Percentiles rank a stretch among this genome's conserved stretches.
Conservation (phyloP, 1,140 invertebrate species). For the Acyrthosiphon pisum region DNA sequence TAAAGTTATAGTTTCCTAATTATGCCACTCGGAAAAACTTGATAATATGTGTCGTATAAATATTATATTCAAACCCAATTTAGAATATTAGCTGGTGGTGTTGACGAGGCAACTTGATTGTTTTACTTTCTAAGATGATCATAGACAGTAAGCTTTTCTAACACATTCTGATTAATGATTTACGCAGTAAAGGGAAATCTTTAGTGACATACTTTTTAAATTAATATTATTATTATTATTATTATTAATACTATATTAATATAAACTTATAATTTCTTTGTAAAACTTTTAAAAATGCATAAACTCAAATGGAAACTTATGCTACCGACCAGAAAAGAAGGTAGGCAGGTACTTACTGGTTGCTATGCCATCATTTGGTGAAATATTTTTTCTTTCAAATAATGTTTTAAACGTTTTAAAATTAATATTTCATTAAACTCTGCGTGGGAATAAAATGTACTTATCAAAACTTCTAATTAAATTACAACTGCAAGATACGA, state of each 20-base stretch:
- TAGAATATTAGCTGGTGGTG: neutral
- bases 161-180: neutral
- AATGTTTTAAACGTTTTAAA: neutral
- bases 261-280: neutral
- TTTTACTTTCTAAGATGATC: neutral
- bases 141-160: neutral
- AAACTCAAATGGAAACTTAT: neutral
- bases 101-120: neutral
- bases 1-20: neutral
- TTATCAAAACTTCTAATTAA: neutral
- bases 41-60: neutral
- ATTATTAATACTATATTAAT: neutral
- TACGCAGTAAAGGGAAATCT: neutral
- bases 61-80: neutral
- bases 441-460: neutral
- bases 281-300: neutral
- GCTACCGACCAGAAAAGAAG: neutral
- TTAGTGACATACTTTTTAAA: neutral
- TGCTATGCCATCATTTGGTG: neutral
- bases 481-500: neutral
- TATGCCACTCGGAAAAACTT: neutral
- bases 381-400: neutral
- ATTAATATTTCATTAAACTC: neutral
- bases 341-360: neutral
- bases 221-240: slow-evolving; percentile 6